Base-by-base conservation (phyloP, 2,113 vertebrate genomes). In the Cheilinus undulatus region DNA sequence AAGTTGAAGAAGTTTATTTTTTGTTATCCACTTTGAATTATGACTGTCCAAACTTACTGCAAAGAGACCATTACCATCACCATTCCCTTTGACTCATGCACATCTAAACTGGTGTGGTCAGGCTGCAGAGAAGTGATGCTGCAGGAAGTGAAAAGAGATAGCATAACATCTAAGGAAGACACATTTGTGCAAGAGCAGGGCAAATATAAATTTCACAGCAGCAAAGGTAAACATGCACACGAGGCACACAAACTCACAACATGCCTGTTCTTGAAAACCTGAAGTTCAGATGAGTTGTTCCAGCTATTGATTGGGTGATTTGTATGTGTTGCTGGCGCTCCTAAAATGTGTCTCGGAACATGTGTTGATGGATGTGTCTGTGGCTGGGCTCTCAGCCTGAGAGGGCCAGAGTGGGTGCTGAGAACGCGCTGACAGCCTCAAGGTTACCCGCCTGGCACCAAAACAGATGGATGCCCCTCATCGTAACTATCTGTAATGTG, bases 391-490 rank as follows among this genome's bases (percentile, higher is more conserved):
- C 54, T 65, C 54, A 52, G 85, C 62, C 72, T 84, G 84, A 26
- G 69, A 88, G 86, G 81, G 12, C 76, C 62, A 46, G 42, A n/a
- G 69, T 67, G 64, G 86, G 45, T 76, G 77, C 80, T 67, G 82
- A 77, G 80, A 83, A 83, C 46, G 43, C 83, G 72, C 59, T 23
- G 69, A 73, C 87, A 82, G 88, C 87, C 88, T 91, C 87, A 92
- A 92, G 91, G 91, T 92, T 89, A 91, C 74, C 73, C 67, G 64
- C 81, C 78, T 79, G 15, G 83, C 69, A 81, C 73, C 72, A 48
- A 71, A 87, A 86, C 90, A 93, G 90, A 93, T 92, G 86, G 88
- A 92, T 87, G 82, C 72, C 78, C 82, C 78, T 76, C 79, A 72
- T 84, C 69, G 69, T 90, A 88, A 89, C 80, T 82, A 82, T 89